Percentiles rank a stretch among this genome's conserved stretches.
These are phyloP conservation scores for Stramonita haemastoma DNA, from an alignment of 2,888 invertebrate genomes.

Conservation along the genomic window DNA sequence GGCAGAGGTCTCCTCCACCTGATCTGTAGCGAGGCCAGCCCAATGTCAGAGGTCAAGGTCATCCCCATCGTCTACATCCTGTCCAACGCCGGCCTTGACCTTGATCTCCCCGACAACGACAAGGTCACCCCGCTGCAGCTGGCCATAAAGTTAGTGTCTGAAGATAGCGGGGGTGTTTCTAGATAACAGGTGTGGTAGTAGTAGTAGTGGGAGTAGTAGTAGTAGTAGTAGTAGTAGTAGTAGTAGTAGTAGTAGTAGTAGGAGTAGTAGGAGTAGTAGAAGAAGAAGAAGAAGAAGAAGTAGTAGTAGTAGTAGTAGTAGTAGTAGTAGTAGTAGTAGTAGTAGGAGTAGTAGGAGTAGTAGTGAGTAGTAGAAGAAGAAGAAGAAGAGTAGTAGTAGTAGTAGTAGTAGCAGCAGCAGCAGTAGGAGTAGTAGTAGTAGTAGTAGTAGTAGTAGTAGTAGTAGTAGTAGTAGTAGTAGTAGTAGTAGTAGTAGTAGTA, in stretches of 20 bases:
- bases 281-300: background rate
- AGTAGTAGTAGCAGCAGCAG: too few relatives aligned
- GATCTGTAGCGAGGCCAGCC: slow-evolving; percentile 60
- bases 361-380: too few relatives aligned
- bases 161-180: background rate
- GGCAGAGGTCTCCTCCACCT: slow-evolving; percentile 68
- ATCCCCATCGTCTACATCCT: slow-evolving; percentile 73
- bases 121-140: slow-evolving; percentile 66
- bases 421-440: too few relatives aligned
- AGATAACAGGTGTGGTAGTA: background rate
- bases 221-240: background rate
- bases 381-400: too few relatives aligned
- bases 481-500: too few relatives aligned
- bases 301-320: background rate
- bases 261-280: background rate
- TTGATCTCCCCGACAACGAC: slow-evolving; percentile 61
- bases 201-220: background rate
- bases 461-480: too few relatives aligned
- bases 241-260: background rate
- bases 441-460: too few relatives aligned
- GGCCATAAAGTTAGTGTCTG: slow-evolving; percentile 54
- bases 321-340: background rate
- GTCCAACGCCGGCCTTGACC: slow-evolving; percentile 68
- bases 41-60: slow-evolving; percentile 62
- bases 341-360: too few relatives aligned